Conservation (phyloP, 2,797 vertebrate genomes). For the Carapus acus region DNA sequence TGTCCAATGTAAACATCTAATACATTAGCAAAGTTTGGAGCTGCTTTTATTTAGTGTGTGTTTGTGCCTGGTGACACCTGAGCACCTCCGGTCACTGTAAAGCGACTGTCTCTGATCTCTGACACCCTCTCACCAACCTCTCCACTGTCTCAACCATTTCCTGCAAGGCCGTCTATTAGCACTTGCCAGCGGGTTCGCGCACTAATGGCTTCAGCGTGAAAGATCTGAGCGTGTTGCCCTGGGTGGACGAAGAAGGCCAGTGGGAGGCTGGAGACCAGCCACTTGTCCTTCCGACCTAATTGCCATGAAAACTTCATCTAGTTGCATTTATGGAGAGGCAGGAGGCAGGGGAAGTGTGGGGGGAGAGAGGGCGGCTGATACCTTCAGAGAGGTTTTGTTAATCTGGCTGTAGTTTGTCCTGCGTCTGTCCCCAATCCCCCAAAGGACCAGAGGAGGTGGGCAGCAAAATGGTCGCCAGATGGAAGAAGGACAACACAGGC, state of each 20-base stretch:
- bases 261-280: constrained; percentile 63
- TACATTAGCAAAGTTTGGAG: constrained; percentile 17
- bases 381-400: constrained; percentile 62
- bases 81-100: constrained; percentile 42
- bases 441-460: constrained; percentile 38
- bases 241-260: constrained; percentile 52
- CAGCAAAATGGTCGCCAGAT: constrained; percentile 67
- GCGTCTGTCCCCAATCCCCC: constrained; percentile 33
- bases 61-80: constrained; percentile 6
- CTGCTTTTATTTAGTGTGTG: not conserved
- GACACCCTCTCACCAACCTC: constrained; percentile 25
- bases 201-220: constrained; percentile 63
- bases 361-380: too few species aligned
- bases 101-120: constrained; percentile 50
- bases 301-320: constrained; percentile 62
- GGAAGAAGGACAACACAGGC: constrained; percentile 45
- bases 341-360: constrained; percentile 41
- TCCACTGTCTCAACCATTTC: constrained; percentile 55
- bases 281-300: constrained; percentile 62
- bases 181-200: constrained; percentile 31
- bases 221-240: constrained; percentile 50
- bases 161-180: constrained; percentile 59
- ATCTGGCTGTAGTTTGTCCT: constrained; percentile 37
- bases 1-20: constrained; percentile 1
- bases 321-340: constrained; percentile 56